A percentile compares a stretch with the other conserved stretches of the same genome.
Conservation (phyloP, 2,113 vertebrate genomes). For the Eretmochelys imbricata region DNA sequence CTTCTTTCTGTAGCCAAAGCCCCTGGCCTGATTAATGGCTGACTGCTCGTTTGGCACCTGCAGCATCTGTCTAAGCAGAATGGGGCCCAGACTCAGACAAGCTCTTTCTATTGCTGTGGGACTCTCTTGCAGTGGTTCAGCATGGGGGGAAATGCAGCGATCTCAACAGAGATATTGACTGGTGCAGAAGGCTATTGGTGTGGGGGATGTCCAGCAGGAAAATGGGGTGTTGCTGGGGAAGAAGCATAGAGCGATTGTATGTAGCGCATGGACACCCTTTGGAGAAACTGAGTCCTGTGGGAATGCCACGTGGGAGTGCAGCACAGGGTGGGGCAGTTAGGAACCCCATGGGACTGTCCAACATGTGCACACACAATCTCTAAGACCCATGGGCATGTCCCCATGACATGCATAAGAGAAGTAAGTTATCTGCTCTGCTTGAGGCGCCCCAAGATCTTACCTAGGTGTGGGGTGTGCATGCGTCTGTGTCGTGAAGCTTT, state of each 20-base stretch:
- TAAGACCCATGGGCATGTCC: neutral
- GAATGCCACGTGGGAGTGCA: neutral
- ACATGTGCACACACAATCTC: neutral
- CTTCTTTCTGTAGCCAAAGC: slow-evolving; percentile 15
- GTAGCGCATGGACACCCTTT: neutral
- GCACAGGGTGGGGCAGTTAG: neutral
- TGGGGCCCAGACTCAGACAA: slow-evolving; percentile 29
- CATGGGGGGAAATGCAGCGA: neutral
- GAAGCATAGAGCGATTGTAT: neutral
- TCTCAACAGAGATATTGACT: neutral
- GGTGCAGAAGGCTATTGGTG: neutral
- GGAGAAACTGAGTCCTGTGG: neutral
- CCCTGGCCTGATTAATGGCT: neutral
- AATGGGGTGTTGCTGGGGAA: slow-evolving; percentile 12
- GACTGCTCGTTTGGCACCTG: slow-evolving; percentile 54
- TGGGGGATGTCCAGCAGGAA: slow-evolving; percentile 11
- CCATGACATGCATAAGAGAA: neutral
- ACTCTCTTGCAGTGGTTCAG: slow-evolving; percentile 11
- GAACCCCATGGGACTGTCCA: neutral
- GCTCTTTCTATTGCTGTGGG: neutral
- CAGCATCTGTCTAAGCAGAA: neutral
- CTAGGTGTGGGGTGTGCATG: slow-evolving; percentile 29
- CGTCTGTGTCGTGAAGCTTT: slow-evolving; percentile 71
- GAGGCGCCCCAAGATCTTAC: neutral
- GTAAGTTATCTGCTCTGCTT: neutral